Evolutionary conservation across 2,113 vertebrate species (phyloP), one percentile per base, ranked within the genome.

Genomic region (Narcine bancroftii): DNA sequence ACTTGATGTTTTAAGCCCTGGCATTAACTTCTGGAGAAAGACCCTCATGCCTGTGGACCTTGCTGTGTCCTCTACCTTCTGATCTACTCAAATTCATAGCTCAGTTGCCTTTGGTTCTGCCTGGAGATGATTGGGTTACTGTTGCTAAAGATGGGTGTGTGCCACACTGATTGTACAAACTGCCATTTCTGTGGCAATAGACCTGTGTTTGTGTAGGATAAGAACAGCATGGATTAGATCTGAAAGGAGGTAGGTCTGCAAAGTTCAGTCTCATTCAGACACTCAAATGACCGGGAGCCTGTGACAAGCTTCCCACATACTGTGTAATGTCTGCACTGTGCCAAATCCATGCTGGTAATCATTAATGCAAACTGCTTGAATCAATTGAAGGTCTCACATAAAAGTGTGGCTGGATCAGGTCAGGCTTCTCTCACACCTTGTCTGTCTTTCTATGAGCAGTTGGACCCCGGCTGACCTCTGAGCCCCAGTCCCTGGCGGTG

Each of bases 401-500:
- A 47, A 19, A 33, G 60, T 60, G n/a, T 36, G 36, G 29, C n/a
- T 63, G 50, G 53, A n/a, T n/a, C n/a, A n/a, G n/a, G n/a, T n/a
- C n/a, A n/a, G n/a, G n/a, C n/a, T 6, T 17, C 42, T 0, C 56
- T 0, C 1, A 45, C 26, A 17, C 0, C 92, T 42, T 29, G 0
- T 0, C 45, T 93, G 56, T 92, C 26, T 92, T 72, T 89, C 29
- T 60, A 13, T 92, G 42, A 87, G 33, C 96, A 99, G 99, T 99
- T 92, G 98, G 99, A 13, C 99, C 99, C 81, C 96, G 98, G 36
- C 98, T 99, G 97, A 96, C 97, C 0, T 96, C 97, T 0, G 99
- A 99, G 65, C 99, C 99, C 0, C 98, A 99, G 94, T 99, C 99
- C 0, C 95, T 99, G 63, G 97, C 98, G 1, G 99, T 99, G 45